Base-by-base conservation (phyloP, 1,140 invertebrate species). In the Drosophila ohnishii region DNA sequence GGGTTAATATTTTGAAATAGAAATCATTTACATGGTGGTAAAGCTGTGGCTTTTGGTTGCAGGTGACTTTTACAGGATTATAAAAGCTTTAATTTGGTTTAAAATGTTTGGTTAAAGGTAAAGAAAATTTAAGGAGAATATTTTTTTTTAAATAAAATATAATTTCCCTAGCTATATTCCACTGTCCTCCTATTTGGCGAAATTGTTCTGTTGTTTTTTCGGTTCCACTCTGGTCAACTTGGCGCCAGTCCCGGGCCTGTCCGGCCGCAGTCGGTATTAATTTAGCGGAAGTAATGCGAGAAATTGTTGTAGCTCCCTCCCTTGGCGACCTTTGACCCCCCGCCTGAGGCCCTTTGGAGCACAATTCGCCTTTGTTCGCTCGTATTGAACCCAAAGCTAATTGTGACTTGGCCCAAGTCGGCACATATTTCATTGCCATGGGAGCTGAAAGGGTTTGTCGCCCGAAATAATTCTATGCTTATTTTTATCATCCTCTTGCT, bases 251-350 rank as follows among this genome's bases (percentile, higher is more conserved):
- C 73, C 59, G 50, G 53, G 40, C 28, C 76, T 73, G 69, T 76
- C 64, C 80, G 72, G 75, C 86, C 83, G 78, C 87, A 90, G 89
- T 90, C 88, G 74, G 78, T 79, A 90, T 90, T 90, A 90, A 90
- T 90, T 90, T 90, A 90, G 83, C 83, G 88, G 80, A 90, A 90
- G 78, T 90, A 90, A 90, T 83, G 87, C 87, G 88, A 90, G 75
- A 90, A 90, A 87, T 90, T 90, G 78, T 79, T 73, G 75, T 75
- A 86, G 32, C n/a, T 22, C 47, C 30, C 37, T 51, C 37, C 30
- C 37, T 10, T 10, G 37, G 32, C 30, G 62, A 66, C 61, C 63
- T 40, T 66, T 53, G 37, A 11, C 47, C 35, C 28, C 9, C 5
- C 22, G 1, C 22, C 45, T 14, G 34, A 8, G 45, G 45, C 22